Base-by-base conservation (phyloP, 2,888 invertebrate species). In the Uloborus plumipes region DNA sequence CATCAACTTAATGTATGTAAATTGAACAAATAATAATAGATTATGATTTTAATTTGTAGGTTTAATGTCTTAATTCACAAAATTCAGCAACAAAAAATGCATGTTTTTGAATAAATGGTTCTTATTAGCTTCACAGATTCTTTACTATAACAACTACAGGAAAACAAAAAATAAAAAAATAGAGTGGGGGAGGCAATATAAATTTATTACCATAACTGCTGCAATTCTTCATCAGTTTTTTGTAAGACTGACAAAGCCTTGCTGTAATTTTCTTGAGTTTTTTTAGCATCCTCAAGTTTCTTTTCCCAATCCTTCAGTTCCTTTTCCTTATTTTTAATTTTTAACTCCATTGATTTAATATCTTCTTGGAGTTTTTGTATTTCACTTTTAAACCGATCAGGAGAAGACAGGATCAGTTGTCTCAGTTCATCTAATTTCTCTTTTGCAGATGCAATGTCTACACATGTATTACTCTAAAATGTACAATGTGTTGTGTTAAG, bases 341-440 rank as follows among this genome's bases (percentile, higher is more conserved):
- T 73, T 3, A 73, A 22, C 9, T 73, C 64, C 16, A 65, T 62
- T 20, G 53, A 47, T 39, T 55, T 51, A 47, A 73, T 65, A 1
- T 22, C 11, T 16, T 73, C 64, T 65, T 64, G 64, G 4, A 39
- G 16, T 47, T 55, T 53, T 20, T 31, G 18, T 11, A 73, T 53
- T 13, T 65, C 73, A 20, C 18, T 55, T 22, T 22, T 65, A 15
- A 73, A 26, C 14, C 51, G 50, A n/a, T 73, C 73, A n/a, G 73
- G 73, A 13, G 73, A 73, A 73, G 55, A 47, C 4, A 73, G 55
- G 49, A 73, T 73, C 9, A 64, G 22, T 51, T 73, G 55, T 1
- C 65, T 65, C 9, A 73, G 14, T 14, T 73, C 73, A 13, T 53
- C 65, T 64, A 73, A 55, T 53, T 53, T 16, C n/a, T 73, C 73